These are phyloP conservation scores for Lasaia peninsularis DNA, from an alignment of 1,140 invertebrate species.

Conservation along the genomic window DNA sequence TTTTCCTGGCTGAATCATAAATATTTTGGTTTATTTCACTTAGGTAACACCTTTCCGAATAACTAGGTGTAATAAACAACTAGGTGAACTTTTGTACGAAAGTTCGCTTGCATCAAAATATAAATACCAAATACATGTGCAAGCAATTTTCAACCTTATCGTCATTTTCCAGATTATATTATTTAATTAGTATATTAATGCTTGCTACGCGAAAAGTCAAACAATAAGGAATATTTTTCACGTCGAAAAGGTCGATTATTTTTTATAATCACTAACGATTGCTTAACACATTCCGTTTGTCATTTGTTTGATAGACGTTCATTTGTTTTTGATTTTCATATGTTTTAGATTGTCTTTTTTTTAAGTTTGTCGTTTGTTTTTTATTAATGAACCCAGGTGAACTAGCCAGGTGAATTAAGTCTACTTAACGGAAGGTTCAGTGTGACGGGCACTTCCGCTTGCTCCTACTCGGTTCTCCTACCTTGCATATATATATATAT, in stretches of 20 bases:
- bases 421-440: no score
- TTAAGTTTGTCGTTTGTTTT: no score
- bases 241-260: not conserved
- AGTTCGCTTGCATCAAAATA: constrained; percentile 2
- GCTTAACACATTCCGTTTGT: not conserved
- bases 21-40: constrained; percentile 3
- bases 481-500: no score
- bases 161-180: not conserved
- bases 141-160: not conserved
- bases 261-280: constrained; percentile 1
- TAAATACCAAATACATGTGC: not conserved
- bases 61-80: no score
- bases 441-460: no score
- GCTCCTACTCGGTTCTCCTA: no score
- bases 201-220: not conserved
- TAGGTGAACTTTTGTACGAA: constrained; percentile 4
- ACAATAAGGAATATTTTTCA: not conserved
- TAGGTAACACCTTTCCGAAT: not conserved
- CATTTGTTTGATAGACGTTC: not conserved
- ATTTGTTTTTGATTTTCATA: not conserved
- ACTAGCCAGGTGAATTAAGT: no score
- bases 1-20: not conserved
- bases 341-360: no score
- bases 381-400: no score
- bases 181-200: not conserved